Base-by-base conservation (phyloP, 2,113 vertebrate genomes). In the Oriolus oriolus region DNA sequence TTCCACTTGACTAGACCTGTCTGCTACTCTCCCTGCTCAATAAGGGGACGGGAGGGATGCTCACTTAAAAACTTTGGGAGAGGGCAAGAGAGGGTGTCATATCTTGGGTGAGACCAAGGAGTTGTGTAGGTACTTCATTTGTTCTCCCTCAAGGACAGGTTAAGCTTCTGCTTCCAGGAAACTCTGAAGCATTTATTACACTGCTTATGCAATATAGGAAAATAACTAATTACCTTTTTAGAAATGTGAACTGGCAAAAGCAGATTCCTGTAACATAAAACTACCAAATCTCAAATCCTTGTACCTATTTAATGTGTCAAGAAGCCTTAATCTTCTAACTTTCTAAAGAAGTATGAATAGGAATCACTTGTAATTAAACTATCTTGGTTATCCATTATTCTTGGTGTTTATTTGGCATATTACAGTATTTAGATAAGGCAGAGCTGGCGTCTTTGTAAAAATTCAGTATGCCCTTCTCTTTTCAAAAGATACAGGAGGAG, bases 21-120 rank as follows among this genome's bases (percentile, higher is more conserved):
- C 1, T 1, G 14, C 41, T 73, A 26, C 50, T 81, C 84, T 49
- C 35, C 17, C 7, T 59, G 30, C 47, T 87, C 6, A 1, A 0
- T 64, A 26, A 81, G 37, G 15, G 18, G 47, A 19, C 47, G 60
- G 33, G 44, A 69, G 49, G 45, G 18, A 19, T 0, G 0, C 49
- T 91, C 44, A 20, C 75, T 57, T 91, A 63, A 52, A 60, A 82
- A 42, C 57, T 65, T 19, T 10, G 27, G 65, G 64, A 61, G 57
- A 61, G 37, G 13, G 39, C 12, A 57, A 57, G 50, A 70, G n/a
- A 3, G 37, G 16, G 2, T 64, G 47, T 54, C 14, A 2, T 39
- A 21, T 30, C 35, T 81, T 65, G 21, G 12, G 23, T 20, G 26
- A 39, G 50, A 52, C 24, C 44, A 35, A 26, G 33, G 30, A 47